phyloP scores from a whole-genome alignment of 1,140 invertebrate genomes.

The Drosophila littoralis region DNA sequence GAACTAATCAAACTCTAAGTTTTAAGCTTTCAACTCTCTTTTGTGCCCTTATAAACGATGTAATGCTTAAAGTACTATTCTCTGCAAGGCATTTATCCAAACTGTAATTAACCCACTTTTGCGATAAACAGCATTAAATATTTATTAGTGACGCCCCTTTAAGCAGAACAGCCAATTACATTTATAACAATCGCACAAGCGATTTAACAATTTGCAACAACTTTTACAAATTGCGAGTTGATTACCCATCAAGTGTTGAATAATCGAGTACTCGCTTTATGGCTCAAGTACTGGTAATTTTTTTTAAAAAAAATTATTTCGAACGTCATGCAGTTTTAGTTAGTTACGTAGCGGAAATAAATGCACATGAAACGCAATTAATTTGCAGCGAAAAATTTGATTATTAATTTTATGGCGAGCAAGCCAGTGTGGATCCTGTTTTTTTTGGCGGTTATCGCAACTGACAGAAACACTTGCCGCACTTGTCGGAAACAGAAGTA shows the following conservation, averaged over 20 bases:
- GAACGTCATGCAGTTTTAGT: constrained; percentile 38
- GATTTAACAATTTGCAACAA: constrained; percentile 32
- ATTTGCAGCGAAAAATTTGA: constrained; percentile 48
- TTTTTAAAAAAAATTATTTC: constrained; percentile 29
- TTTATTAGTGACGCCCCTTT: constrained; percentile 33
- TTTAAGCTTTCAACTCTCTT: too few relatives aligned
- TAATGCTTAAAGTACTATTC: too few relatives aligned
- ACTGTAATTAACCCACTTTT: constrained; percentile 4
- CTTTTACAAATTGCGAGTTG: constrained; percentile 5
- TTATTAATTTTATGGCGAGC: constrained; percentile 39
- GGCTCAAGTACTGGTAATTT: background rate
- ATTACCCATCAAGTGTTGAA: constrained; percentile 23
- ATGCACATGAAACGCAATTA: constrained; percentile 47
- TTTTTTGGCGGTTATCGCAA: constrained; percentile 28
- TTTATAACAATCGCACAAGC: constrained; percentile 34
- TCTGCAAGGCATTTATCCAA: constrained; percentile 12
- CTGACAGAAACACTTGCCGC: constrained; percentile 40
- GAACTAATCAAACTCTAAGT: too few relatives aligned
- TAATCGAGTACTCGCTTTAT: constrained; percentile 14
- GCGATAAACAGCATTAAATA: constrained; percentile 21
- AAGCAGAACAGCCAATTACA: constrained; percentile 30
- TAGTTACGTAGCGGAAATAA: constrained; percentile 29
- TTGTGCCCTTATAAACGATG: too few relatives aligned
- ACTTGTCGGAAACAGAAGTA: constrained; percentile 29
- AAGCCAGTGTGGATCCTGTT: background rate